phyloP scores from a whole-genome alignment of 2,797 vertebrate genomes.

The Bradypodion pumilum region DNA sequence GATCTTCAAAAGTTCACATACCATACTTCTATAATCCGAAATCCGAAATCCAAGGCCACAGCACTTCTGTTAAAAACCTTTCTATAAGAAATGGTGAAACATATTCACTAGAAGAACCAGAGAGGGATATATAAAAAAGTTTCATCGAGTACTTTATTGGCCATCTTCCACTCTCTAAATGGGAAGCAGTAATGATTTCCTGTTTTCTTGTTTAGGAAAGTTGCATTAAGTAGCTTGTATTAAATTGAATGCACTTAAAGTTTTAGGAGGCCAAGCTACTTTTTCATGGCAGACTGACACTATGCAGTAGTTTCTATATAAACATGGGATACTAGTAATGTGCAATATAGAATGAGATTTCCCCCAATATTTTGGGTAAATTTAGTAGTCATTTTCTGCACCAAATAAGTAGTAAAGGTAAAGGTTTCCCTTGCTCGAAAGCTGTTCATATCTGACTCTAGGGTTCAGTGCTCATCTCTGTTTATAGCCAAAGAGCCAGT shows the following conservation, averaged over 20 bases:
- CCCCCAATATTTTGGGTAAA: background rate
- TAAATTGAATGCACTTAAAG: conserved; percentile 26
- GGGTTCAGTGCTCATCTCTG: too few relatives aligned
- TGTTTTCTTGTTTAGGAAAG: background rate
- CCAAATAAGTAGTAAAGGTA: too few relatives aligned
- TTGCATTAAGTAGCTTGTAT: conserved; percentile 50
- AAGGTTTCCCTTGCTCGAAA: too few relatives aligned
- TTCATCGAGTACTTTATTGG: conserved; percentile 56
- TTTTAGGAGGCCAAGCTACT: background rate
- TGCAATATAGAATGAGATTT: background rate
- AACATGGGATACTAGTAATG: conserved; percentile 26
- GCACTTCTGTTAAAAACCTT: background rate
- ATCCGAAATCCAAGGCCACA: background rate
- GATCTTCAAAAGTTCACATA: background rate
- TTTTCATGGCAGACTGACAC: conserved; percentile 36
- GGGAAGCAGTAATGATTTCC: conserved; percentile 38
- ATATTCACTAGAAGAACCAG: conserved; percentile 25
- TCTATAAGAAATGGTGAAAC: background rate
- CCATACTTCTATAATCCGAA: background rate
- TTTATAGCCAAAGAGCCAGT: too few relatives aligned
- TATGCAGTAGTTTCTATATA: conserved; percentile 5
- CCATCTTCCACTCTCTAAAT: conserved; percentile 54
- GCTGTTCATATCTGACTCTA: too few relatives aligned
- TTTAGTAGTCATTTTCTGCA: background rate
- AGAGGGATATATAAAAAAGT: conserved; percentile 40